Conservation (phyloP, 2,797 vertebrate species). For the Amblyraja radiata region DNA sequence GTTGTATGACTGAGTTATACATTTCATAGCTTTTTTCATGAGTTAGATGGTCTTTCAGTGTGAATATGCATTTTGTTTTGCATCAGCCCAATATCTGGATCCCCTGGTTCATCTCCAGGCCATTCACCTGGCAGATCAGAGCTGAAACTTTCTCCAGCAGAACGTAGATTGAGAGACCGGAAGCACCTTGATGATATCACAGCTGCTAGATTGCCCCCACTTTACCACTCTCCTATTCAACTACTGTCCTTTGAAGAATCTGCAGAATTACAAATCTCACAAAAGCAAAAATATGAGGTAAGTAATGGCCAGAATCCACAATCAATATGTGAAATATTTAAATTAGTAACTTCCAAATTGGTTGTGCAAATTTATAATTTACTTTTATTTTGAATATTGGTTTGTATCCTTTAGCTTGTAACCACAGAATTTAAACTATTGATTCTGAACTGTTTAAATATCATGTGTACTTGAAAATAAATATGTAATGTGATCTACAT, state of each 20-base stretch:
- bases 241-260: conserved; percentile 78
- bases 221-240: conserved; percentile 67
- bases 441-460: not conserved
- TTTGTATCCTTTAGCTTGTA: not conserved
- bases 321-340: not conserved
- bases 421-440: not conserved
- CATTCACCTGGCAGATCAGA: conserved; percentile 48
- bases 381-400: not conserved
- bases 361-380: not conserved
- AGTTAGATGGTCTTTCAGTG: not conserved
- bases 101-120: conserved; percentile 44
- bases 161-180: conserved; percentile 62
- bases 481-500: not conserved
- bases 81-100: conserved; percentile 59
- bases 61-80: conserved; percentile 39
- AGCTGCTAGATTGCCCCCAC: conserved; percentile 72
- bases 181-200: conserved; percentile 87
- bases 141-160: conserved; percentile 57
- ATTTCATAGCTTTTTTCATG: not conserved
- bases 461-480: not conserved
- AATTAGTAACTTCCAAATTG: not conserved
- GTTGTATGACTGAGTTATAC: not conserved
- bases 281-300: conserved; percentile 77
- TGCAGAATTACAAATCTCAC: conserved; percentile 64
- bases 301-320: not conserved